Base-by-base conservation (phyloP, 2,888 invertebrate species). In the Steinernema carpocapsae region DNA sequence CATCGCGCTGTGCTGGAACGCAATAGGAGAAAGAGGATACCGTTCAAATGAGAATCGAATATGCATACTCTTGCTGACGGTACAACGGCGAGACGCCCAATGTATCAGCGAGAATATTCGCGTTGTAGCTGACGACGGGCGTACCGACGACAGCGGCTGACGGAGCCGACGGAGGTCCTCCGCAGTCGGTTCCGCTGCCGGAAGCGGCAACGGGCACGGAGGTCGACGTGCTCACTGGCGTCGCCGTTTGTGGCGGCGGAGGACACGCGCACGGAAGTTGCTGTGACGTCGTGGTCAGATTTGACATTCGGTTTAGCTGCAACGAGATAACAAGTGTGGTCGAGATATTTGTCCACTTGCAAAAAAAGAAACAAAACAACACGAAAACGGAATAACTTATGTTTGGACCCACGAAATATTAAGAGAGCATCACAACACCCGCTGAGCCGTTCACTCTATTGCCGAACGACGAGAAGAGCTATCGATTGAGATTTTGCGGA, bases 61-160 rank as follows among this genome's bases (percentile, higher is more conserved):
- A 43, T 72, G 78, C 83, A 74, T 71, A 87, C 83, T 86, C 85
- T 76, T 84, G 82, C 72, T 87, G 86, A 32, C 84, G 83, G 73
- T 87, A 86, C 2, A 85, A 77, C 24, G 86, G 86, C 4, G 84
- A 84, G 22, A 86, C 86, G 45, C 85, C 85, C 6, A 86, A 76
- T 12, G 84, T 79, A 75, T 86, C 84, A 1, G 86, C 86, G 12
- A 86, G 75, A 12, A 81, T 78, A 75, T 86, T 87, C 14, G 85
- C 86, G 71, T 81, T 79, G 64, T 64, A 29, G 64, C 64, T 64
- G 37, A 64, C 29, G 64, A 48, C 17, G 4, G 48, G 19, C 17
- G 19, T 17, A 7, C 48, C 64, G 32, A 12, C 64, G 2, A 37
- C 37, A 7, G 37, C 26, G 32, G 64, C 26, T 17, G n/a, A 10